Percentiles rank a stretch among this genome's conserved stretches.
These are phyloP conservation scores for Leptocoma aspasia DNA, from an alignment of 2,113 vertebrate genomes.

Conservation along the genomic window DNA sequence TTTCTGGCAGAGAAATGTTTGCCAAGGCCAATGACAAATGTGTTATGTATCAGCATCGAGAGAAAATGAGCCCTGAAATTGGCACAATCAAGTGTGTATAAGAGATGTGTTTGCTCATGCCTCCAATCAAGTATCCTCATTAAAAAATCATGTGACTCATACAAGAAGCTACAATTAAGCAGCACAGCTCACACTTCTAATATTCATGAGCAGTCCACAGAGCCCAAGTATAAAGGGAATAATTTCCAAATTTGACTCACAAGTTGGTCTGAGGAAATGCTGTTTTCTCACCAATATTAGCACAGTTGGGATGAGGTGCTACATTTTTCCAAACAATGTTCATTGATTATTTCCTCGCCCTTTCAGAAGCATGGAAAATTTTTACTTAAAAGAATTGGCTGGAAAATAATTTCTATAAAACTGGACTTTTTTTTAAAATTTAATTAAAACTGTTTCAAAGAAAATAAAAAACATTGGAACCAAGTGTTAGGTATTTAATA, in stretches of 20 bases:
- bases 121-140: not conserved
- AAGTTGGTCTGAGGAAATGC: not conserved
- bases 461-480: not conserved
- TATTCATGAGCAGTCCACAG: not conserved
- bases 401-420: not conserved
- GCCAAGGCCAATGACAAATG: not conserved
- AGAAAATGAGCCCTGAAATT: not conserved
- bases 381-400: not conserved
- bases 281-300: not conserved
- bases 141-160: constrained; percentile 15
- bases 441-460: not conserved
- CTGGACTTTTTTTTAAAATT: no score
- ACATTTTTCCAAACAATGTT: not conserved
- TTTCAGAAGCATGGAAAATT: not conserved
- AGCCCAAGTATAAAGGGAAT: not conserved
- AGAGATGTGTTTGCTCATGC: not conserved
- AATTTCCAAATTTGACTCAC: not conserved
- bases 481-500: not conserved
- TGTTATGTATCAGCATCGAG: not conserved
- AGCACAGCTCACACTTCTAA: not conserved
- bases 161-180: constrained; percentile 14
- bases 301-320: not conserved
- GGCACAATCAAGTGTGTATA: not conserved
- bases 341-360: not conserved
- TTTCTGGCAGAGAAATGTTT: not conserved